These are phyloP conservation scores for Mus spretus DNA, from an alignment of 2,797 vertebrate genomes.

Conservation along the genomic window DNA sequence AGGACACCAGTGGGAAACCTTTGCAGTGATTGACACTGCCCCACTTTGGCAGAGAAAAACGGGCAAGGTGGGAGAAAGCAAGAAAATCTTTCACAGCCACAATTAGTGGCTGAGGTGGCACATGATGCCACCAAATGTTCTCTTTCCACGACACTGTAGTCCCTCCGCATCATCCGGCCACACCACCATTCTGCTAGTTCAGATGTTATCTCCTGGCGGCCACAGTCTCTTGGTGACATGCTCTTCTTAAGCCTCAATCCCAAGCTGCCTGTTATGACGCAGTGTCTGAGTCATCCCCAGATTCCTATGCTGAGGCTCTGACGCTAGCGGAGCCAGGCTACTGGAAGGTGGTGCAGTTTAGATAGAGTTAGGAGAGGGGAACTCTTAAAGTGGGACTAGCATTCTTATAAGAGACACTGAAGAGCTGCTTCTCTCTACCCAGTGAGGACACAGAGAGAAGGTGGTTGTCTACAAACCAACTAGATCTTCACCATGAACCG, in stretches of 20 bases:
- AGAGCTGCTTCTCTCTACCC: not conserved
- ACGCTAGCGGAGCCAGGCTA: not conserved
- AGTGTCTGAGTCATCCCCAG: not conserved
- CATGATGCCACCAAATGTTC: not conserved
- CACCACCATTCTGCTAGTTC: not conserved
- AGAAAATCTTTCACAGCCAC: not conserved
- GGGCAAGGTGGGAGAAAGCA: not conserved
- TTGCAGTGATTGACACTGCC: fast-evolving
- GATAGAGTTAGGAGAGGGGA: not conserved
- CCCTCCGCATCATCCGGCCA: not conserved
- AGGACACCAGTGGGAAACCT: not conserved
- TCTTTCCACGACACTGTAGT: fast-evolving
- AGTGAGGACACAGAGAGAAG: not conserved
- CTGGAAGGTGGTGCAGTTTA: not conserved
- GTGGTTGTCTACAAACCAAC: not conserved
- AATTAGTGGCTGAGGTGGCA: not conserved
- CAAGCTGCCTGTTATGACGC: not conserved
- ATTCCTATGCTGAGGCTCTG: not conserved
- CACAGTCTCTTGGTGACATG: not conserved
- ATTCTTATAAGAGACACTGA: not conserved
- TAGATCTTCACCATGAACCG: not conserved
- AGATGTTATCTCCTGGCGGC: not conserved
- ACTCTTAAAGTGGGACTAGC: not conserved
- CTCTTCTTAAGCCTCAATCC: not conserved
- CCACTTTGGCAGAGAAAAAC: not conserved